Conservation (phyloP, 2,888 invertebrate genomes). For the Melangyna quadrimaculata region DNA sequence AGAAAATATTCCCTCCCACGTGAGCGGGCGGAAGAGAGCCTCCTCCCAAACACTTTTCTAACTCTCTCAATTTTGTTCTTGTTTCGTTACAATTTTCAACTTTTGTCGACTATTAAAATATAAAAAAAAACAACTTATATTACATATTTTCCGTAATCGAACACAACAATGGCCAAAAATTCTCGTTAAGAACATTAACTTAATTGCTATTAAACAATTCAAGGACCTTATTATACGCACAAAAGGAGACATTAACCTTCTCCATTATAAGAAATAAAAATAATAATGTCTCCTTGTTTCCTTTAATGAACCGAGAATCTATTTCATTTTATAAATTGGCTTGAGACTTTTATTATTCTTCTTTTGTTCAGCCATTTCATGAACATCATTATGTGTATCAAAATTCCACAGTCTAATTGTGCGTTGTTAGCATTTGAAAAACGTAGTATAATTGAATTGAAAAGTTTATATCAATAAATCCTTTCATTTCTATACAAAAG, state of each 20-base stretch:
- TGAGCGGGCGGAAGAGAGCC: too few relatives aligned
- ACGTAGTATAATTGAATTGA: background rate
- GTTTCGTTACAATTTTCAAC: too few relatives aligned
- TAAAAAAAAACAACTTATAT: too few relatives aligned
- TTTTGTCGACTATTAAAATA: too few relatives aligned
- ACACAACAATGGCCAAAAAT: background rate
- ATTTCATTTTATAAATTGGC: background rate
- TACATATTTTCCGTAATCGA: background rate
- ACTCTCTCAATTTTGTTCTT: too few relatives aligned
- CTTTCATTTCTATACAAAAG: background rate
- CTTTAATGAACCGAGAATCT: slow-evolving; percentile 9
- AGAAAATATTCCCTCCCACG: too few relatives aligned
- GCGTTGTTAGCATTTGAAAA: background rate
- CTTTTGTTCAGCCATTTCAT: background rate
- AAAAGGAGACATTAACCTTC: slow-evolving; percentile 7
- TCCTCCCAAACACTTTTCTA: too few relatives aligned
- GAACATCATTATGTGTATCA: background rate
- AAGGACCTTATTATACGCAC: background rate
- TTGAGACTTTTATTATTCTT: background rate
- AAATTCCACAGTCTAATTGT: background rate
- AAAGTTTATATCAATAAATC: background rate
- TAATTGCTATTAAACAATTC: background rate
- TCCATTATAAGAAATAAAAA: background rate
- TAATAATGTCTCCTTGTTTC: background rate
- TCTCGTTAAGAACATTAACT: slow-evolving; percentile 3